Percentiles rank a stretch among this genome's conserved stretches.
phyloP scores from a whole-genome alignment of 2,797 vertebrate genomes.

The Lophius americanus region DNA sequence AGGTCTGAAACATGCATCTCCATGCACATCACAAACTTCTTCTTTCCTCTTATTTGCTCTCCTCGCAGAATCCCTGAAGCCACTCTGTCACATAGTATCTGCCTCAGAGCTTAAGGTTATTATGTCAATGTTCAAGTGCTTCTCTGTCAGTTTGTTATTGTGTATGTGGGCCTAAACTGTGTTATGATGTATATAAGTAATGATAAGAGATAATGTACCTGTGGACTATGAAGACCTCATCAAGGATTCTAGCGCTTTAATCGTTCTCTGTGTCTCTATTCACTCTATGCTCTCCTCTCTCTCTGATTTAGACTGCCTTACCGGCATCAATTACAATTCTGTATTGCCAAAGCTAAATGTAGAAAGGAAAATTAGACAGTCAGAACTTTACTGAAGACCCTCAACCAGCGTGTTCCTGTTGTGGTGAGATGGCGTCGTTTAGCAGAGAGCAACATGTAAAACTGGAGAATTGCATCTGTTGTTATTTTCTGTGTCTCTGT shows the following conservation, averaged over 20 bases:
- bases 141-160: conserved; percentile 81
- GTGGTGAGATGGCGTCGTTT: conserved; percentile 62
- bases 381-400: conserved; percentile 42
- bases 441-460: conserved; percentile 64
- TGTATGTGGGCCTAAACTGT: conserved; percentile 81
- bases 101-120: conserved; percentile 70
- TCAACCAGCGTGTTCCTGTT: conserved; percentile 52
- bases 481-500: conserved; percentile 83
- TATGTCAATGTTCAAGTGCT: conserved; percentile 79
- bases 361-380: conserved; percentile 62
- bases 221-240: conserved; percentile 78
- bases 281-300: conserved; percentile 74
- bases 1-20: conserved; percentile 66
- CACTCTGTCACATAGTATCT: conserved; percentile 60
- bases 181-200: conserved; percentile 81
- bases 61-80: conserved; percentile 22
- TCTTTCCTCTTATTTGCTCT: conserved; percentile 24
- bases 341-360: conserved; percentile 83
- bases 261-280: conserved; percentile 79
- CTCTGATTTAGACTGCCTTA: conserved; percentile 80
- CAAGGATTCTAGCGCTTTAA: conserved; percentile 78
- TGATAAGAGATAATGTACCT: conserved; percentile 76
- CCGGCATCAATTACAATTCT: conserved; percentile 78
- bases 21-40: conserved; percentile 47
- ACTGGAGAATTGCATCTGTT: conserved; percentile 76